Evolutionary conservation across 1,140 invertebrate species (phyloP).

Genomic region (Drosophila insularis): DNA sequence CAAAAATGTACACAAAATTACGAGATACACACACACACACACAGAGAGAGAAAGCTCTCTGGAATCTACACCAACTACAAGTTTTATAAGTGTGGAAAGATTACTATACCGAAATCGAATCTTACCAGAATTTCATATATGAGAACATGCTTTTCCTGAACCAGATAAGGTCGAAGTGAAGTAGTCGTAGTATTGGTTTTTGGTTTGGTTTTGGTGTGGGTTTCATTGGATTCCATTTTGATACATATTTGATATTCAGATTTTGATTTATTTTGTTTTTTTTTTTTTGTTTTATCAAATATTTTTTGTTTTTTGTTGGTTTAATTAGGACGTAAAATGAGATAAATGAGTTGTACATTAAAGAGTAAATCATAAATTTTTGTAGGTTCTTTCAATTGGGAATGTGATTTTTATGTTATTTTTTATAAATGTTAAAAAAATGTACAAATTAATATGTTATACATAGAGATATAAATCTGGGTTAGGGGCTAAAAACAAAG

Average conservation of each 20-base stretch:
- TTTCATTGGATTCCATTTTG: conserved; percentile 28
- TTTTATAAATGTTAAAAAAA: background rate
- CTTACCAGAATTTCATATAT: conserved; percentile 93
- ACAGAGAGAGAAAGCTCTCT: conserved; percentile 7
- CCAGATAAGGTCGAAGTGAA: background rate
- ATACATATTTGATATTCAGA: background rate
- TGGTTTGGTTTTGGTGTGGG: conserved; percentile 5
- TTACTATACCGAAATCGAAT: conserved; percentile 52
- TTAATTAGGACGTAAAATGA: conserved; percentile 62
- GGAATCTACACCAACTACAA: conserved; percentile 53
- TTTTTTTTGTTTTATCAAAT: conserved; percentile 20
- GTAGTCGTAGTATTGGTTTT: background rate
- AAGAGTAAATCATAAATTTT: conserved; percentile 41
- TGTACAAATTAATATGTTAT: background rate
- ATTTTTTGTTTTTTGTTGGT: conserved; percentile 12
- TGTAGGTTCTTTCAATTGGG: background rate
- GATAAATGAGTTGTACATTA: conserved; percentile 59
- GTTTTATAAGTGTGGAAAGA: conserved; percentile 34
- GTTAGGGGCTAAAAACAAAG: background rate
- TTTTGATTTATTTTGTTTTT: conserved; percentile 6
- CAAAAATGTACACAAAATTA: conserved; percentile 43
- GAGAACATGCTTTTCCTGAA: conserved; percentile 91
- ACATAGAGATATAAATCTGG: background rate
- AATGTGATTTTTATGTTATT: background rate
- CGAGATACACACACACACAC: conserved; percentile 16